Conservation (phyloP, 2,113 vertebrate genomes). For the Prinia subflava region DNA sequence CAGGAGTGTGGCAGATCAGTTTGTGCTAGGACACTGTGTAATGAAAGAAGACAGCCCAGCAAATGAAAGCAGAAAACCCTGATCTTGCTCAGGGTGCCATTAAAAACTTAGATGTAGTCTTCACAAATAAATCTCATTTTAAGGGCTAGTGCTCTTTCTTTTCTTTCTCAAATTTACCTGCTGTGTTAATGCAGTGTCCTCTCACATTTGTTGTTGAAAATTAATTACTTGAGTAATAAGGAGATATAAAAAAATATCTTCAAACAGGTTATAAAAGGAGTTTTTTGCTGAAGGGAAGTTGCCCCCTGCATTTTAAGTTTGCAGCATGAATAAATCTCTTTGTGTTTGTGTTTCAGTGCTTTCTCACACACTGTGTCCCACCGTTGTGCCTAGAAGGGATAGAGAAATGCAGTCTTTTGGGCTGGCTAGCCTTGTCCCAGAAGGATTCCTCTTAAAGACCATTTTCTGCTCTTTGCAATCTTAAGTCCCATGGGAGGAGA, state of each 20-base stretch:
- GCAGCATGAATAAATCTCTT: slow-evolving; percentile 47
- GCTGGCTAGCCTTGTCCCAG: background rate
- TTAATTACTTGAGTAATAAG: slow-evolving; percentile 23
- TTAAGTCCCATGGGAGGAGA: background rate
- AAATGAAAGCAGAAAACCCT: slow-evolving; percentile 39
- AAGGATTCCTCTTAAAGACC: slow-evolving; percentile 17
- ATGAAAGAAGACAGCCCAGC: slow-evolving; percentile 48
- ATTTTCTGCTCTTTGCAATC: slow-evolving; percentile 33
- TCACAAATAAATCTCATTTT: slow-evolving; percentile 41
- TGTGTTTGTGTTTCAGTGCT: background rate
- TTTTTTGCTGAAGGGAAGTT: slow-evolving; percentile 20
- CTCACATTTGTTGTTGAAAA: background rate
- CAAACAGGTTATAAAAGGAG: background rate
- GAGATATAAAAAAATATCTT: background rate
- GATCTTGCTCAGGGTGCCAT: background rate
- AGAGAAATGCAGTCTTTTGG: background rate
- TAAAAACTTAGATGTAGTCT: slow-evolving; percentile 4
- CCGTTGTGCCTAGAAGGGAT: background rate
- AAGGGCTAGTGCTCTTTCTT: background rate
- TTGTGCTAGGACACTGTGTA: slow-evolving; percentile 19
- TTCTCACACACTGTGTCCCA: background rate
- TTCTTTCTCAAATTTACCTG: background rate
- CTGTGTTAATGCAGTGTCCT: slow-evolving; percentile 31
- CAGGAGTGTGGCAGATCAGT: background rate
- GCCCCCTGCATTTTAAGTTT: slow-evolving; percentile 46